Percentiles rank a stretch among this genome's conserved stretches.
Conservation (phyloP, 2,888 invertebrate genomes). For the Poecilobothrus nobilitatus region DNA sequence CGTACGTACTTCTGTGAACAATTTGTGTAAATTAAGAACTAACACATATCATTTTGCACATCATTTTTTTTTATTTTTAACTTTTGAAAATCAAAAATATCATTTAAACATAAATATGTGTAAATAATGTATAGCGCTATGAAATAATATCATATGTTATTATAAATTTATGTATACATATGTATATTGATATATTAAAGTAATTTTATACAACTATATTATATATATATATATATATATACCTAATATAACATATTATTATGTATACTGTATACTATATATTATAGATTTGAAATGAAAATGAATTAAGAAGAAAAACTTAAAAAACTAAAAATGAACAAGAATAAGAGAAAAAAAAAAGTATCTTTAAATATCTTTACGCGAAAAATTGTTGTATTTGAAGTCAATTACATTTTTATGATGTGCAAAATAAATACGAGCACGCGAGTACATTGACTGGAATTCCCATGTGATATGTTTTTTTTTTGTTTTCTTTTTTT, state of each 20-base stretch:
- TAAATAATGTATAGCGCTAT: background rate
- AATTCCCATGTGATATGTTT: background rate
- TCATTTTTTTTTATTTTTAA: background rate
- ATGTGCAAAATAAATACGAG: slow-evolving; percentile 4
- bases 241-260: too few relatives aligned
- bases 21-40: background rate
- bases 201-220: too few relatives aligned
- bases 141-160: background rate
- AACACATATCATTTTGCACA: background rate
- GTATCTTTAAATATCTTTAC: background rate
- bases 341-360: too few relatives aligned
- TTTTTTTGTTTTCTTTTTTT: background rate
- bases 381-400: background rate
- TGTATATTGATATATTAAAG: too few relatives aligned
- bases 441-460: slow-evolving; percentile 6
- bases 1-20: too few relatives aligned
- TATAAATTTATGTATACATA: background rate
- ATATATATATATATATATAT: too few relatives aligned
- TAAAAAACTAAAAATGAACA: too few relatives aligned
- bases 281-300: too few relatives aligned
- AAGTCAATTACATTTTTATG: slow-evolving; percentile 6
- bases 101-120: background rate
- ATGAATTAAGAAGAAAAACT: too few relatives aligned
- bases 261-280: too few relatives aligned
- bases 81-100: background rate